Base-by-base conservation (phyloP, 1,140 invertebrate genomes). In the Leptinotarsa undecemlineata region DNA sequence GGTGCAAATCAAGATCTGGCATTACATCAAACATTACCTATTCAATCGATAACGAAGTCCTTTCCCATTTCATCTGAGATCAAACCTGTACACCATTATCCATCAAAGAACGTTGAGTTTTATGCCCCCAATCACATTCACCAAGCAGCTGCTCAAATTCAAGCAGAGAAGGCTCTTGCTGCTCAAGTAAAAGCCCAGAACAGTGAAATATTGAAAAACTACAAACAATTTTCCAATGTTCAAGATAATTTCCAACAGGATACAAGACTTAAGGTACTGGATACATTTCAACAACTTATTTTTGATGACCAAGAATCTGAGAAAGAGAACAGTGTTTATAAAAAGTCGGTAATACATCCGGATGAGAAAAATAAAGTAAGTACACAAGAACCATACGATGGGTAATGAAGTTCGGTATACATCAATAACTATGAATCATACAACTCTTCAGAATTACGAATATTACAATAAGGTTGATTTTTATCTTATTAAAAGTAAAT, bases 71-170 rank as follows among this genome's bases (percentile, higher is more conserved):
- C 68, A 26, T 20, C 15, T 17, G 15, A 19, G 20, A 57, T 15
- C 42, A 57, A 57, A n/a, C 51, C 51, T 57, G 51, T 57, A 33
- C 71, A n/a, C 26, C 42, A 62, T 23, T 72, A 63, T 61, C 26
- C 21, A 42, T 23, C 63, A 26, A 73, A 51, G 23, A 47, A 51
- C 20, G n/a, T 68, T 17, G 20, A 68, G 5, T 51, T 26, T 68
- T 76, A 76, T 60, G 75, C 75, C 6, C 75, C 75, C 1, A 63
- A 70, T 21, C 75, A 76, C 51, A 42, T 33, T 8, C 71, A 72
- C 21, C 62, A 72, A 47, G 26, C 47, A 42, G n/a, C 48, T 13
- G 62, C 71, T 33, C 71, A 66, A 51, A 23, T 72, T 19, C 60
- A 72, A 47, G 71, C 71, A n/a, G 71, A 72, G 21, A 72, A 72